A percentile compares a stretch with the other conserved stretches of the same genome.
phyloP scores from a whole-genome alignment of 2,797 vertebrate genomes.

The Tangara arthus region DNA sequence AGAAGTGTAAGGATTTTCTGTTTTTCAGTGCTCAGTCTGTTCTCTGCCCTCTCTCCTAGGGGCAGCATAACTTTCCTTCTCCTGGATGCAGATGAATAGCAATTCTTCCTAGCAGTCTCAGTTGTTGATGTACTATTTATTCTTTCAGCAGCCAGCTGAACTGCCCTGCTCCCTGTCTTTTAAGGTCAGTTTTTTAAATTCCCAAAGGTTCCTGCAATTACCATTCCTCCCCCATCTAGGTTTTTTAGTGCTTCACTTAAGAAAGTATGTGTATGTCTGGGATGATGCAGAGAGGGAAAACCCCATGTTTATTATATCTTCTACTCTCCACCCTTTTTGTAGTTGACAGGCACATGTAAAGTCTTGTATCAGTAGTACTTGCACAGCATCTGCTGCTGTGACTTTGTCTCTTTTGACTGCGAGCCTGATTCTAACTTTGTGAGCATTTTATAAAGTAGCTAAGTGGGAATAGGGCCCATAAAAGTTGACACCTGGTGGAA shows the following conservation, averaged over 20 bases:
- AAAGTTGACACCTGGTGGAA: conserved; percentile 39
- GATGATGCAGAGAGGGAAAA: not conserved
- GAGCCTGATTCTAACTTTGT: not conserved
- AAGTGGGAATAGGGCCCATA: not conserved
- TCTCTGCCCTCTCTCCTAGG: not conserved
- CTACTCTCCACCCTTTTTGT: not conserved
- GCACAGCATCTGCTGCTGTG: not conserved
- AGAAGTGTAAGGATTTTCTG: not conserved
- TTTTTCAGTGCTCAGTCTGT: not conserved
- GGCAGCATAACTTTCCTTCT: not conserved
- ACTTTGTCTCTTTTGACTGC: not conserved
- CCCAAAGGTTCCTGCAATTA: conserved; percentile 3
- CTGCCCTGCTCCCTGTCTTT: not conserved
- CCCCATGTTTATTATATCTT: not conserved
- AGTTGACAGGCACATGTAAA: not conserved
- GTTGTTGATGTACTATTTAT: not conserved
- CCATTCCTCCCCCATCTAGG: not conserved
- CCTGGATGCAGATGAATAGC: not conserved
- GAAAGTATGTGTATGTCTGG: not conserved
- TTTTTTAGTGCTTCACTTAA: not conserved
- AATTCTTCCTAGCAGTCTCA: not conserved
- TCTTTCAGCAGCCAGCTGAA: conserved; percentile 10
- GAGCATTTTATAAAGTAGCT: conserved; percentile 16
- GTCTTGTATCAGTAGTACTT: not conserved
- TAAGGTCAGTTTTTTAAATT: not conserved